phyloP scores from a whole-genome alignment of 2,888 invertebrate species.

The Emmelina monodactyla region DNA sequence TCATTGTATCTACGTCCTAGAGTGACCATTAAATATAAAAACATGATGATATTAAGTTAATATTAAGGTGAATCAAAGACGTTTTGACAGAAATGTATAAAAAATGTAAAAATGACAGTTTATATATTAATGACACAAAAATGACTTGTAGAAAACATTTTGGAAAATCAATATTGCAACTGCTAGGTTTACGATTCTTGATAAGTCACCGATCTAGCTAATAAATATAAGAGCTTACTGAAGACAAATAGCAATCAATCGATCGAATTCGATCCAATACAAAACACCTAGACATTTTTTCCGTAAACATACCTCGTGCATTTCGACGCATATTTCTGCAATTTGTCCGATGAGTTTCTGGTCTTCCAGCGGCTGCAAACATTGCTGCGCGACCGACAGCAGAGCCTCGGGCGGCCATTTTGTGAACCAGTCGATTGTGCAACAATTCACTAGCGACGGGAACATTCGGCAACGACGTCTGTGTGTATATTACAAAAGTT shows the following conservation, averaged over 20 bases:
- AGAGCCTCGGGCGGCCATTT: slow-evolving; percentile 92
- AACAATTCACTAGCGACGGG: slow-evolving; percentile 92
- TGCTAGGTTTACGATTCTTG: no score
- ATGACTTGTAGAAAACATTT: background rate
- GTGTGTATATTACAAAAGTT: no score
- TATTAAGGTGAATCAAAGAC: no score
- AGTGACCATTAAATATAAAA: no score
- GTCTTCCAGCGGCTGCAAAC: slow-evolving; percentile 68
- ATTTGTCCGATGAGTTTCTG: slow-evolving; percentile 42
- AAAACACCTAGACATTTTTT: no score
- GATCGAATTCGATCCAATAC: no score
- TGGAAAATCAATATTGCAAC: no score
- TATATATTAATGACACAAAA: background rate
- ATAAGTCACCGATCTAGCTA: no score
- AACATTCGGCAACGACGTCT: slow-evolving; percentile 91
- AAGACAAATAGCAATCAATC: no score
- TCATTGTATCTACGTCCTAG: slow-evolving; percentile 82
- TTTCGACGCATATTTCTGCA: slow-evolving; percentile 41
- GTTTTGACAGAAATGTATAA: no score
- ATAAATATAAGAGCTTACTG: no score
- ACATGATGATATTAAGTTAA: no score
- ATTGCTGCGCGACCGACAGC: slow-evolving; percentile 79
- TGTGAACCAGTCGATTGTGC: slow-evolving; percentile 94
- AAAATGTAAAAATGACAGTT: background rate
- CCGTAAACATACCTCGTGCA: slow-evolving; percentile 51